A percentile compares a stretch with the other conserved stretches of the same genome.
Evolutionary conservation across 2,797 vertebrate species (phyloP).

Genomic region (Sus cebifrons): DNA sequence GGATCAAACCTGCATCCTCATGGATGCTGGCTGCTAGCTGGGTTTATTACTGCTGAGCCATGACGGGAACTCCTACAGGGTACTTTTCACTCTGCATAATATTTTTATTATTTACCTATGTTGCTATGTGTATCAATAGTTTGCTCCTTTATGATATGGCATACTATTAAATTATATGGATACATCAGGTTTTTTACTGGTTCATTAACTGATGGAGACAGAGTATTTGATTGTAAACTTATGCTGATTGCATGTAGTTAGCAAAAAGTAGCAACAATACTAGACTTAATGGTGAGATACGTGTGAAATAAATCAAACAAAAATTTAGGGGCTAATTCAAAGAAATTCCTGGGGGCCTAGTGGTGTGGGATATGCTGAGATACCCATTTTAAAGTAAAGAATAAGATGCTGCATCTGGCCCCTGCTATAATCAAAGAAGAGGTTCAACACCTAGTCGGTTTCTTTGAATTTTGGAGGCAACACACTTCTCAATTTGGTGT

Average conservation of each 20-base stretch:
- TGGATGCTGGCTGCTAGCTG: no score
- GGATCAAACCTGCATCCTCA: no score
- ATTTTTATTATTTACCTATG: slow-evolving; percentile 5
- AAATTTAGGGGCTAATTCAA: neutral
- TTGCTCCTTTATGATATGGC: slow-evolving; percentile 7
- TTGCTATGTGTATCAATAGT: neutral
- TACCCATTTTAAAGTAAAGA: neutral
- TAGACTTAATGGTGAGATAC: neutral
- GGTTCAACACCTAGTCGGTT: neutral
- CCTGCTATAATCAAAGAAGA: neutral
- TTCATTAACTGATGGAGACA: slow-evolving; percentile 10
- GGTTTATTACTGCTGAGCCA: no score
- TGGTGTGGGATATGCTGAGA: neutral
- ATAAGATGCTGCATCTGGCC: neutral
- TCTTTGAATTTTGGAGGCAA: slow-evolving; percentile 36
- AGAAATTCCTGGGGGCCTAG: neutral
- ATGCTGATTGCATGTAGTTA: neutral
- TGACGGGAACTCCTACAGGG: no score
- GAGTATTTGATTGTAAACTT: slow-evolving; percentile 23
- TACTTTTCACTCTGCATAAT: neutral
- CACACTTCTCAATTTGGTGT: neutral
- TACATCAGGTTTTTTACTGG: neutral
- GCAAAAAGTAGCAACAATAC: neutral
- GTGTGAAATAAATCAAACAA: neutral
- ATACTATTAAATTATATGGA: neutral